Evolutionary conservation across 2,113 vertebrate genomes (phyloP), one percentile per base, ranked within the genome.

Genomic region (Heliornis fulica): DNA sequence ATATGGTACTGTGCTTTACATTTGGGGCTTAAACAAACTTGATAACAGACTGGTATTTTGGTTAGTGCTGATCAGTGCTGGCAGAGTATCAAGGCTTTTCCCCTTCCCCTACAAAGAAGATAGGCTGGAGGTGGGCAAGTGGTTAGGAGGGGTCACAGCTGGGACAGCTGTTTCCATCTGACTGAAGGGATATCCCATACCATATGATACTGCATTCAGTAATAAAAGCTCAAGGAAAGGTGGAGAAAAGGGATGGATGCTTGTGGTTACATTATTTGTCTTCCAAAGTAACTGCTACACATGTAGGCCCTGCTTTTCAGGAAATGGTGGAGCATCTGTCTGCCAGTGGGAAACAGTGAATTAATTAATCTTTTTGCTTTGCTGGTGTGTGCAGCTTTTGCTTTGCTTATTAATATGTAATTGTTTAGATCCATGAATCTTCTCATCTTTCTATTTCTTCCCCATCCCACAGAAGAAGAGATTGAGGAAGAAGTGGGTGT

Each of bases 1-100:
- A 91, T 95, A 93, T 94, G 89, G 92, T 86, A 51, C 80, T 89
- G 36, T 74, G 81, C 80, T 86, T 89, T 94, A 80, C 77, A 87
- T 95, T 83, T 87, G 40, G 4, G 48, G 50, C 76, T 96, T 87
- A 75, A 94, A 34, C 80, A 91, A 72, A 51, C 80, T 91, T 68
- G 84, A 76, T 69, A 93, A 76, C 77, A 51, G 59, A 72, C 18
- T 20, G 72, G 63, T 60, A 64, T 83, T 93, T 94, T 87, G 63
- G 34, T 91, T 91, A 72, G 18, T 83, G 68, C 48, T 96, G 83
- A 89, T 94, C 26, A 51, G 80, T 56, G 34, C 63, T 93, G 92
- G 87, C 92, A 91, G 32, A 83, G 31, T 4, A 3, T 63, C 75
- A 82, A 75, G 22, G 11, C 9, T 83, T 85, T 87, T 92, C 69